Conservation (phyloP, 2,888 invertebrate genomes). For the Diloba caeruleocephala region DNA sequence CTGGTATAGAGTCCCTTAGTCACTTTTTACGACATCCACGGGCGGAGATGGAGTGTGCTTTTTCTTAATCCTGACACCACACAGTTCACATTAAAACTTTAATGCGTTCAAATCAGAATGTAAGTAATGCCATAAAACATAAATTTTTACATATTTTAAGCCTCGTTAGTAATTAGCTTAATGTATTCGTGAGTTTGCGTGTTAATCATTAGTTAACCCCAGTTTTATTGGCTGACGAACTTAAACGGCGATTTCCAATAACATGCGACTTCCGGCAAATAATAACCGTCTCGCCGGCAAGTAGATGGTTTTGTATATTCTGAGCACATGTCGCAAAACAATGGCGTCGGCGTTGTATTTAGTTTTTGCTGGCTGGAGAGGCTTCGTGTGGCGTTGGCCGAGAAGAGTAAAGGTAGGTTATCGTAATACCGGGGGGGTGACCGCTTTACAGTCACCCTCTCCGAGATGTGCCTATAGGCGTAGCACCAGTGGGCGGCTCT, state of each 20-base stretch:
- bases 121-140: neutral
- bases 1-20: too few species aligned
- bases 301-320: conserved; percentile 52
- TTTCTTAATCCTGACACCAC: too few species aligned
- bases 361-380: conserved; percentile 33
- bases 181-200: conserved; percentile 20
- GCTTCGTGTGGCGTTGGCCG: conserved; percentile 15
- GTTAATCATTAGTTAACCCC: conserved; percentile 33
- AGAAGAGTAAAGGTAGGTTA: neutral
- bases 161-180: conserved; percentile 5
- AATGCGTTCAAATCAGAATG: too few species aligned
- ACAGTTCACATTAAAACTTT: too few species aligned
- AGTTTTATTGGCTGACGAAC: conserved; percentile 23
- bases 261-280: conserved; percentile 44
- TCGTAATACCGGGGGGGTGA: too few species aligned
- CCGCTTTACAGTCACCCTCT: too few species aligned
- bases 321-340: conserved; percentile 64
- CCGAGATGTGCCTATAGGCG: too few species aligned
- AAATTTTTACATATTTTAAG: conserved; percentile 4
- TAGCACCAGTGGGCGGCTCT: too few species aligned
- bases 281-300: conserved; percentile 37
- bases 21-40: too few species aligned
- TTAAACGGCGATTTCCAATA: conserved; percentile 42
- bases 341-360: conserved; percentile 41
- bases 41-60: too few species aligned